Percentiles rank a stretch among this genome's conserved stretches.
Conservation (phyloP, 1,140 invertebrate genomes). For the Apolygus lucorum region DNA sequence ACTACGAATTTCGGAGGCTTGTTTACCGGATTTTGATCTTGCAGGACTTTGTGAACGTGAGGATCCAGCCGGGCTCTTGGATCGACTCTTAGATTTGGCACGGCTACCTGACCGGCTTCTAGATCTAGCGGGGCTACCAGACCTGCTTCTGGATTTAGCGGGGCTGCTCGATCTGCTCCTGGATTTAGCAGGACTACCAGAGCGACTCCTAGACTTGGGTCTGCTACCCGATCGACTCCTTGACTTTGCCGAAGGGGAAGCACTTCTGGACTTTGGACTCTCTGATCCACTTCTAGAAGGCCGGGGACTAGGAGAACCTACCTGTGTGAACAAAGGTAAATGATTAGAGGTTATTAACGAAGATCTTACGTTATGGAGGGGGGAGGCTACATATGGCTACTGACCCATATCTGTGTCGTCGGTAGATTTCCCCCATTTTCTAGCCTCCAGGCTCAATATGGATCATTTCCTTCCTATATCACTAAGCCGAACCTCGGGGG, state of each 20-base stretch:
- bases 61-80: constrained; percentile 7
- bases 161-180: constrained; percentile 25
- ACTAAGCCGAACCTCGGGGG: too few species aligned
- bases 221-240: constrained; percentile 27
- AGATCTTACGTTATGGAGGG: too few species aligned
- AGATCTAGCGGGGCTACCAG: not conserved
- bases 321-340: not conserved
- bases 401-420: too few species aligned
- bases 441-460: too few species aligned
- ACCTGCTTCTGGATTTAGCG: not conserved
- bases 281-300: constrained; percentile 20
- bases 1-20: not conserved
- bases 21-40: constrained; percentile 17
- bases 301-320: not conserved
- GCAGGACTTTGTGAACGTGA: constrained; percentile 2
- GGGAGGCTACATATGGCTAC: too few species aligned
- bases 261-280: constrained; percentile 26
- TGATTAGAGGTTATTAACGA: too few species aligned
- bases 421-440: too few species aligned
- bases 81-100: not conserved
- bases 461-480: too few species aligned
- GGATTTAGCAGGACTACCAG: constrained; percentile 17
- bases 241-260: constrained; percentile 37
- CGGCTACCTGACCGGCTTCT: not conserved
- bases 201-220: constrained; percentile 19